A percentile compares a stretch with the other conserved stretches of the same genome.
Evolutionary conservation across 2,888 invertebrate genomes (phyloP).

Genomic region (Epinotia nisella): DNA sequence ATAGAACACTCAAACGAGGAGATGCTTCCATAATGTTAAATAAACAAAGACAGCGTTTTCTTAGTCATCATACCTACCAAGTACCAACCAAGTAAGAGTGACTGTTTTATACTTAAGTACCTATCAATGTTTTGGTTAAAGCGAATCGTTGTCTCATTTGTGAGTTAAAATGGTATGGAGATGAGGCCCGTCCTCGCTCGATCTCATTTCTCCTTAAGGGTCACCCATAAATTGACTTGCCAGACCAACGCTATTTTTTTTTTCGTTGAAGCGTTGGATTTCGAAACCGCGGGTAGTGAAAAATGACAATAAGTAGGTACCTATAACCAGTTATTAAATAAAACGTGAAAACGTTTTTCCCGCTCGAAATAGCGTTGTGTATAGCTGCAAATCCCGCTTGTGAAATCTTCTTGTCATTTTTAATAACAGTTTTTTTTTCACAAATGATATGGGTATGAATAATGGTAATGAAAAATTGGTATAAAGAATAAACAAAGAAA

Average conservation of each 20-base stretch:
- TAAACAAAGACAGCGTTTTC: slow-evolving; percentile 31
- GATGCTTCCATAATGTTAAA: slow-evolving; percentile 20
- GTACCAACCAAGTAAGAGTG: not conserved
- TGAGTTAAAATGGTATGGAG: slow-evolving; percentile 21
- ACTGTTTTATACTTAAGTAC: slow-evolving; percentile 21
- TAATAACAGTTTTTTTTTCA: no score
- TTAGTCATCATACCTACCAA: slow-evolving; percentile 4
- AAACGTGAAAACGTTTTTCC: not conserved
- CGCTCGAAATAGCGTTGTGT: no score
- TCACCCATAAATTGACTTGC: slow-evolving; percentile 15
- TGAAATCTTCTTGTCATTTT: no score
- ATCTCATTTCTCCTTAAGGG: slow-evolving; percentile 40
- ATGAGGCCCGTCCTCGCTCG: slow-evolving; percentile 23
- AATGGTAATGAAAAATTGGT: no score
- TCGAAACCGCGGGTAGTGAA: not conserved
- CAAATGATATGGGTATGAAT: no score
- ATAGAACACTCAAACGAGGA: not conserved
- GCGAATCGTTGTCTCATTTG: slow-evolving; percentile 25
- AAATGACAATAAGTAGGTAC: not conserved
- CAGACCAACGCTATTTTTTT: not conserved
- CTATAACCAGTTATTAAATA: not conserved
- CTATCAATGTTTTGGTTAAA: slow-evolving; percentile 31
- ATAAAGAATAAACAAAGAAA: no score
- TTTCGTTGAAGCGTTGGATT: not conserved
- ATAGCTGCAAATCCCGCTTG: no score